phyloP scores from a whole-genome alignment of 2,113 vertebrate genomes.

The Megaceryle maxima region DNA sequence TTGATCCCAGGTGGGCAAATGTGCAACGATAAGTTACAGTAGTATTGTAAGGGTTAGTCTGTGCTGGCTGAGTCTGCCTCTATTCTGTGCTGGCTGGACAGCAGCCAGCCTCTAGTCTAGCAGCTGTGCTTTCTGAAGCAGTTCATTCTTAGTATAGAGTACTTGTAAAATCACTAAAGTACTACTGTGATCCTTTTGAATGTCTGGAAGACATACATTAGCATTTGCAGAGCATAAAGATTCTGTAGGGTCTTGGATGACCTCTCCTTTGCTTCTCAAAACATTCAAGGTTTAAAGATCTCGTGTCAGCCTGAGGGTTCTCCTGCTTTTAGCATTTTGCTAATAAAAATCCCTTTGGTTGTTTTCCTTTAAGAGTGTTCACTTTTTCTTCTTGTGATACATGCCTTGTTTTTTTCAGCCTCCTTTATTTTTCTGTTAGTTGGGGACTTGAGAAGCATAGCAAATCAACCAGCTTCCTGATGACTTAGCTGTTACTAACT shows the following conservation, averaged over 20 bases:
- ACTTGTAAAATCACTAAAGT: not conserved
- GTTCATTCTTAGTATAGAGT: not conserved
- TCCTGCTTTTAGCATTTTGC: not conserved
- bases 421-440: not conserved
- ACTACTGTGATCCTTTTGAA: not conserved
- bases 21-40: not conserved
- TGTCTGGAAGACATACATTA: not conserved
- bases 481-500: not conserved
- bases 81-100: not conserved
- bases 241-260: not conserved
- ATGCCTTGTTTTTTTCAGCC: not conserved
- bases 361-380: not conserved
- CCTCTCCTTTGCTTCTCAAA: not conserved
- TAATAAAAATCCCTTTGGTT: not conserved
- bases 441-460: not conserved
- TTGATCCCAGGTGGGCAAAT: not conserved
- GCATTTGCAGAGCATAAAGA: not conserved
- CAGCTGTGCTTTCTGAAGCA: not conserved
- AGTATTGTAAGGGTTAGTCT: not conserved
- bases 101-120: not conserved
- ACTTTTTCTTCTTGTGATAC: not conserved
- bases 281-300: not conserved
- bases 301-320: not conserved
- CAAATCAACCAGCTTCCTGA: not conserved
- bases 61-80: not conserved